Evolutionary conservation across 1,140 invertebrate species (phyloP), one percentile per base, ranked within the genome.

Genomic region (Pseudomyrmex sp.): DNA sequence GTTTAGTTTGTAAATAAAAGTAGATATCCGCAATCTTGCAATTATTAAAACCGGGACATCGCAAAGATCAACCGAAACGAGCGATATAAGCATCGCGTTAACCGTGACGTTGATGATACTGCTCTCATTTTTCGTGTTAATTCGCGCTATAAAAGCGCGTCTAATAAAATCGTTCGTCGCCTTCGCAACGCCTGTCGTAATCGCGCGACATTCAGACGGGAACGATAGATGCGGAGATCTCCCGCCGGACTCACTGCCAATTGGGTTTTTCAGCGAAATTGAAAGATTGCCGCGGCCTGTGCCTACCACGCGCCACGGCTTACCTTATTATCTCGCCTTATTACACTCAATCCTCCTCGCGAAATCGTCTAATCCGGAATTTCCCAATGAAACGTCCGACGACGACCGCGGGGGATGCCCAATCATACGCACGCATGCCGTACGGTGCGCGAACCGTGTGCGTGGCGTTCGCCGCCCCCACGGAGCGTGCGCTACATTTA

Each of bases 251-350:
- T 80, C 54, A 44, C 72, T 80, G 54, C 54, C 54, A 80, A 80
- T 80, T 72, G 66, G 44, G 66, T 72, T 83, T 48, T 23, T 23
- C 50, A 48, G 58, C 63, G 54, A 76, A 87, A 87, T 87, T 87
- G 77, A 66, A 87, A 87, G 77, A 87, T 87, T 85, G 76, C 65
- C 62, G 56, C 83, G n/a, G 76, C n/a, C 70, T 70, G 75, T 70
- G 75, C 75, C 66, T 56, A 62, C 50, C 46, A 23, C 54, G 72
- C 13, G 50, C 35, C 26, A 61, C 48, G 15, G 20, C 59, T 20
- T 20, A 66, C 44, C 58, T 61, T 26, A 80, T 80, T 80, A 80
- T 80, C 62, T 12, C 63, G 56, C 58, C 18, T 83, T 66, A 84
- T 83, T 84, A 85, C 80, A 59, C 72, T 73, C 82, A 69, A 85